These are phyloP conservation scores for Sinocyclocheilus anshuiensis DNA, from an alignment of 2,113 vertebrate genomes.

Conservation along the genomic window DNA sequence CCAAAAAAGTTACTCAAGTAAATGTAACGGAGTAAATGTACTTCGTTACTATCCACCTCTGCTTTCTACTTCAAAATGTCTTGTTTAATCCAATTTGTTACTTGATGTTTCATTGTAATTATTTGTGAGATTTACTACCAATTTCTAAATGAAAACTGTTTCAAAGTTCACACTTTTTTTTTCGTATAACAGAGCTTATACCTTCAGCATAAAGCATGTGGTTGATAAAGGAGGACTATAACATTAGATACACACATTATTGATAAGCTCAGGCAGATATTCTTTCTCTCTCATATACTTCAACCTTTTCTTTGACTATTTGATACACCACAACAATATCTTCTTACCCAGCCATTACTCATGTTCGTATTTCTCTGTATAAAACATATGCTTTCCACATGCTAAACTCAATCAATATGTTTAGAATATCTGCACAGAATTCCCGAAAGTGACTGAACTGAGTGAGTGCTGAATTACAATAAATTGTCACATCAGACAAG, in stretches of 20 bases:
- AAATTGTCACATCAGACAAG: constrained; percentile 13
- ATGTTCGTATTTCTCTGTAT: constrained; percentile 63
- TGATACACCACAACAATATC: constrained; percentile 67
- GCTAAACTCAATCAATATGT: constrained; percentile 35
- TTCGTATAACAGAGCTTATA: neutral
- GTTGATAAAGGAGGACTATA: neutral
- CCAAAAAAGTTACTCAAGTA: too few relatives aligned
- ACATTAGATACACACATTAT: constrained; percentile 34
- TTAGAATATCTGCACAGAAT: neutral
- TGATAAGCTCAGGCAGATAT: constrained; percentile 62
- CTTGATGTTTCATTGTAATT: too few relatives aligned
- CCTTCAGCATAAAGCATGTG: neutral
- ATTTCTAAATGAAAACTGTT: neutral
- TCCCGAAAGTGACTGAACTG: neutral
- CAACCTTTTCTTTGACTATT: constrained; percentile 69
- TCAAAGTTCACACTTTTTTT: neutral
- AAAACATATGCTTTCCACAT: constrained; percentile 70
- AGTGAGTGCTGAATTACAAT: neutral
- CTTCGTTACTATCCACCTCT: too few relatives aligned
- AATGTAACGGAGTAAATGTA: too few relatives aligned
- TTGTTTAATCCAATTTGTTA: too few relatives aligned
- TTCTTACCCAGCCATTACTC: constrained; percentile 69
- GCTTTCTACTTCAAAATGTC: too few relatives aligned
- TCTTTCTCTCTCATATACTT: constrained; percentile 58
- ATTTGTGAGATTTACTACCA: too few relatives aligned